A percentile compares a stretch with the other conserved stretches of the same genome.
phyloP scores from a whole-genome alignment of 2,888 invertebrate genomes.

The Cerastis leucographa region DNA sequence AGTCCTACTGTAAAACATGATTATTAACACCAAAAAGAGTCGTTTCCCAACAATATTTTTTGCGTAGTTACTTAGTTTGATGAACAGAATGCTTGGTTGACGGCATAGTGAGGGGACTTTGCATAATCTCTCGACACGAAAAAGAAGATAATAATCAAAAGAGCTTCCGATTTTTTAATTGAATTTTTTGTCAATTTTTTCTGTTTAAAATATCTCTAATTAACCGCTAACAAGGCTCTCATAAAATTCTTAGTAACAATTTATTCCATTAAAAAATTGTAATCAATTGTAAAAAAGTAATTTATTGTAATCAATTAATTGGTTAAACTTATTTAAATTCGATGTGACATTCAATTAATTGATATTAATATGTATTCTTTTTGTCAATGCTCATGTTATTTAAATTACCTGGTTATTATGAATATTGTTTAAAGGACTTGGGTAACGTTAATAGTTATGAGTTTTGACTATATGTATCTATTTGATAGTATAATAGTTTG shows the following conservation, averaged over 20 bases:
- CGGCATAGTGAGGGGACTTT: too few species aligned
- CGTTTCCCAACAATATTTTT: too few species aligned
- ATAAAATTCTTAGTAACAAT: conserved; percentile 55
- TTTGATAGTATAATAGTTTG: background rate
- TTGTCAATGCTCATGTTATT: conserved; percentile 16
- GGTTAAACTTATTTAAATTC: conserved; percentile 54
- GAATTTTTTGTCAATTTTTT: too few species aligned
- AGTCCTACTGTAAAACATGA: background rate
- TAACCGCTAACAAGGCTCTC: conserved; percentile 2
- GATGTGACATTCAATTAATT: conserved; percentile 55
- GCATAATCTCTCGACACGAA: too few species aligned
- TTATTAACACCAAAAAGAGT: too few species aligned
- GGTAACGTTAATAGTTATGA: conserved; percentile 14
- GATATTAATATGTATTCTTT: conserved; percentile 8
- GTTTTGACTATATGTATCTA: conserved; percentile 10
- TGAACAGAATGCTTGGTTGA: too few species aligned
- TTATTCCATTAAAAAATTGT: conserved; percentile 55
- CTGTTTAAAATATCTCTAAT: conserved; percentile 4
- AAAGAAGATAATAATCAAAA: background rate
- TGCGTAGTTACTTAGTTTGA: too few species aligned
- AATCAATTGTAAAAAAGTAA: conserved; percentile 59
- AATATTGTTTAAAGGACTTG: conserved; percentile 14
- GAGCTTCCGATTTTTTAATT: background rate
- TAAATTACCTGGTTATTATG: conserved; percentile 9
- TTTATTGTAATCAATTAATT: conserved; percentile 49